Base-by-base conservation (phyloP, 2,797 vertebrate species). In the Coreius guichenoti region DNA sequence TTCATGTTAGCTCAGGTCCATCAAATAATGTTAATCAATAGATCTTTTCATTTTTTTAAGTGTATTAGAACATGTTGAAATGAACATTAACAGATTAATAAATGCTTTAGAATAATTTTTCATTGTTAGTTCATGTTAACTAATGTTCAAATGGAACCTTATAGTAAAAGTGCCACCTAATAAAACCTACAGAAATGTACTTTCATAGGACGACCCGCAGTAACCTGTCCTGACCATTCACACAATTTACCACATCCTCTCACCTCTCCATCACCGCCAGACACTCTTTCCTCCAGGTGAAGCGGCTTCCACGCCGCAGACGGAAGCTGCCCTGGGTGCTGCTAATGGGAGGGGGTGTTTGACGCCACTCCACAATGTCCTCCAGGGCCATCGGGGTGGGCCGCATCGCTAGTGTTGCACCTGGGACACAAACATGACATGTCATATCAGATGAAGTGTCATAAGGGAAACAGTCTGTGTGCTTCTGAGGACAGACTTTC, bases 241-340 rank as follows among this genome's bases (percentile, higher is more conserved):
- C 36, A 58, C 68, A 29, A 45, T 58, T 36, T 1, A 21, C n/a
- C 61, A 21, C 6, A 75, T 45, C 14, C 26, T 61, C 89, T 0
- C 93, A 97, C 96, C 96, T 97, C 93, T 97, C 97, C 96, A 97
- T 97, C 70, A 97, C 97, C 39, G 97, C 96, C 91, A 97, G 93
- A 90, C 97, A 97, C 89, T 97, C 97, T 93, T 97, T 97, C 89
- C 97, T 95, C 97, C 96, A 97, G 68, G 96, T 97, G 93, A 97
- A 97, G 8, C 97, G 95, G 88, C 96, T 97, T 86, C 97, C 97
- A 72, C 96, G 92, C 78, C 97, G 94, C 89, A 97, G 94, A n/a
- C 96, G 92, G 92, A 97, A 97, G 89, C 96, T 97, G 74, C 96
- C 97, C 26, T 96, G 96, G 85, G 96, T 95, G 93, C 95, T 95